phyloP scores from a whole-genome alignment of 2,113 vertebrate genomes.

The Butorides virescens region DNA sequence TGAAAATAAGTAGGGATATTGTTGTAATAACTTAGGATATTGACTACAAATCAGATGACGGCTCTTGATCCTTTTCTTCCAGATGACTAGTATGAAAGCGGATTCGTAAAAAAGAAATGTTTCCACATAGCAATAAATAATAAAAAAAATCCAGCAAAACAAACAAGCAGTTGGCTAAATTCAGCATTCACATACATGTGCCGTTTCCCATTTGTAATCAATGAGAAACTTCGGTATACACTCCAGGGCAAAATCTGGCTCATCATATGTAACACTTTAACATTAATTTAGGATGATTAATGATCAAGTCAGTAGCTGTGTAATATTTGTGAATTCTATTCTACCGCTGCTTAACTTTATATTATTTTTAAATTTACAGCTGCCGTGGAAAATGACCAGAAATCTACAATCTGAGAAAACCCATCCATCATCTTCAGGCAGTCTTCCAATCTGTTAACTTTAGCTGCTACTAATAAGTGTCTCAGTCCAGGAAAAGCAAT shows the following conservation, averaged over 20 bases:
- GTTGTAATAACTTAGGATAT: neutral
- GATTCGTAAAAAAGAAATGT: neutral
- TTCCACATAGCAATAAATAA: neutral
- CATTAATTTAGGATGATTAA: slow-evolving; percentile 53
- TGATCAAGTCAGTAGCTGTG: slow-evolving; percentile 9
- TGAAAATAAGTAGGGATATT: neutral
- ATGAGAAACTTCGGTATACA: slow-evolving; percentile 4
- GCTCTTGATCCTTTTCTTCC: neutral
- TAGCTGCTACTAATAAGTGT: slow-evolving; percentile 89
- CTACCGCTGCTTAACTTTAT: slow-evolving; percentile 36
- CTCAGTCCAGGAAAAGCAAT: slow-evolving; percentile 78
- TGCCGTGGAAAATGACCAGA: slow-evolving; percentile 85
- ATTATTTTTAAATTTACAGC: slow-evolving; percentile 73
- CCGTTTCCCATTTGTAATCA: neutral
- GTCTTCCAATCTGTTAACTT: slow-evolving; percentile 76
- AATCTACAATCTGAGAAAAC: slow-evolving; percentile 83
- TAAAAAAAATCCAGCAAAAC: neutral
- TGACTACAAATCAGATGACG: neutral
- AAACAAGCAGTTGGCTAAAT: neutral
- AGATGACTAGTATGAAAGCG: neutral
- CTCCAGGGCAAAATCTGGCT: slow-evolving; percentile 18
- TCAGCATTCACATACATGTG: neutral
- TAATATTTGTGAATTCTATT: slow-evolving; percentile 34
- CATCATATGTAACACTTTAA: slow-evolving; percentile 24
- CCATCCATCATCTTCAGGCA: slow-evolving; percentile 78